A percentile compares a stretch with the other conserved stretches of the same genome.
These are phyloP conservation scores for Hydropotes inermis DNA, from an alignment of 2,113 vertebrate species.

Conservation along the genomic window DNA sequence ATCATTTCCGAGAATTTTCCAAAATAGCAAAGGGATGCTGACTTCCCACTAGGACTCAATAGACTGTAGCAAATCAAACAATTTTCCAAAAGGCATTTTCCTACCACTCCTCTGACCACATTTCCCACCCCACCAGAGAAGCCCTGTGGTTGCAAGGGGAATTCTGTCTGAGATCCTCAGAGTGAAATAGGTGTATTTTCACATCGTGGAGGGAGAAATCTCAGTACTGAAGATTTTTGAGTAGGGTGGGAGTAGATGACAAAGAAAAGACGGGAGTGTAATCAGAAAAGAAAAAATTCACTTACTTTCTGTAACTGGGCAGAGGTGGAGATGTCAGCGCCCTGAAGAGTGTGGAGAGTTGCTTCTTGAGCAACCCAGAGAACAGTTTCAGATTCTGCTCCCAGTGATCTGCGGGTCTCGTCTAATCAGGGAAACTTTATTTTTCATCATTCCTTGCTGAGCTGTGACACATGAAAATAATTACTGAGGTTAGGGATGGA, in stretches of 20 bases:
- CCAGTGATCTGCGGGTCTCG: neutral
- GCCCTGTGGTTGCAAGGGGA: neutral
- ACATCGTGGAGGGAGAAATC: neutral
- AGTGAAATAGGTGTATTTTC: constrained; percentile 8
- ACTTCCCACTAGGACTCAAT: constrained; percentile 51
- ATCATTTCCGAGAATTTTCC: constrained; percentile 73
- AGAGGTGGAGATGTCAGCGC: neutral
- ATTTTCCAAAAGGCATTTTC: constrained; percentile 79
- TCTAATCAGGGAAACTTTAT: constrained; percentile 37
- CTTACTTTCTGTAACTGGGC: neutral
- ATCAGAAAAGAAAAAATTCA: neutral
- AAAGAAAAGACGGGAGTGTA: neutral
- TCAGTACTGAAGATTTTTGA: neutral
- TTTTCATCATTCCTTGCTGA: constrained; percentile 56
- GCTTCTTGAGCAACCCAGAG: neutral
- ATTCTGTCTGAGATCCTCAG: neutral
- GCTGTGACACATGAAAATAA: constrained; percentile 52
- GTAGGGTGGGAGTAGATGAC: neutral
- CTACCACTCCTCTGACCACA: constrained; percentile 72
- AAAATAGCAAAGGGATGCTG: constrained; percentile 64
- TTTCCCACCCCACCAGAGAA: constrained; percentile 34
- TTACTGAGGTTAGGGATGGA: constrained; percentile 59
- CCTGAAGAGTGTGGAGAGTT: neutral
- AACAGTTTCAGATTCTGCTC: neutral
- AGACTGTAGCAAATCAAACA: constrained; percentile 62